Conservation (phyloP, 1,140 invertebrate species). For the Agrypnia vestita region DNA sequence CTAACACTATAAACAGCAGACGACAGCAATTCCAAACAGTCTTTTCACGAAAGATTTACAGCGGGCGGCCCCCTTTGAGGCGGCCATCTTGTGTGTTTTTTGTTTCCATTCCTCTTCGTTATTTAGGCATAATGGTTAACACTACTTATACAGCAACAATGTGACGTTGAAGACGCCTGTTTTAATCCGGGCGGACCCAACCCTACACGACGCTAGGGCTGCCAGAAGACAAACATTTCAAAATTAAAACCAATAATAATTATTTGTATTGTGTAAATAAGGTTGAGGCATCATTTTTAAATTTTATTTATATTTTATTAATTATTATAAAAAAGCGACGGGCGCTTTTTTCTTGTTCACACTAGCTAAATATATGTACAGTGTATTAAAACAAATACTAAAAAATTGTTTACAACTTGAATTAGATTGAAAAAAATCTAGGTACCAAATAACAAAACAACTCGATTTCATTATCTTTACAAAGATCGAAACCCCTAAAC, state of each 20-base stretch:
- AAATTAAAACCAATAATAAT: neutral
- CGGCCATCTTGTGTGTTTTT: slow-evolving; percentile 38
- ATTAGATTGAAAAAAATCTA: no score
- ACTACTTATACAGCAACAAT: slow-evolving; percentile 48
- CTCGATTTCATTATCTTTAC: no score
- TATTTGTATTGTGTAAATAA: no score
- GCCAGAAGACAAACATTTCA: neutral
- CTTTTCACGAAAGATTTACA: slow-evolving; percentile 51
- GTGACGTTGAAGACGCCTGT: slow-evolving; percentile 53
- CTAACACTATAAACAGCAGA: slow-evolving; percentile 46
- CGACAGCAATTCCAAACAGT: slow-evolving; percentile 51
- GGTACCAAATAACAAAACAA: no score
- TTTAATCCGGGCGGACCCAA: slow-evolving; percentile 36
- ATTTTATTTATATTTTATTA: no score
- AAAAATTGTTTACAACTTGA: no score
- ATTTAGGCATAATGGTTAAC: slow-evolving; percentile 49
- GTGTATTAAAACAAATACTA: no score
- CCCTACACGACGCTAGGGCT: slow-evolving; percentile 34
- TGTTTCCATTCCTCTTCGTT: slow-evolving; percentile 47
- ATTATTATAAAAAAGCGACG: no score
- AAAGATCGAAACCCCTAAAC: no score
- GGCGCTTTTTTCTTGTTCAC: no score
- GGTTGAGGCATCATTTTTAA: no score
- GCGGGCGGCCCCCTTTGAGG: slow-evolving; percentile 42
- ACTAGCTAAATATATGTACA: no score